phyloP scores from a whole-genome alignment of 2,113 vertebrate species.

The Tor tambroides region DNA sequence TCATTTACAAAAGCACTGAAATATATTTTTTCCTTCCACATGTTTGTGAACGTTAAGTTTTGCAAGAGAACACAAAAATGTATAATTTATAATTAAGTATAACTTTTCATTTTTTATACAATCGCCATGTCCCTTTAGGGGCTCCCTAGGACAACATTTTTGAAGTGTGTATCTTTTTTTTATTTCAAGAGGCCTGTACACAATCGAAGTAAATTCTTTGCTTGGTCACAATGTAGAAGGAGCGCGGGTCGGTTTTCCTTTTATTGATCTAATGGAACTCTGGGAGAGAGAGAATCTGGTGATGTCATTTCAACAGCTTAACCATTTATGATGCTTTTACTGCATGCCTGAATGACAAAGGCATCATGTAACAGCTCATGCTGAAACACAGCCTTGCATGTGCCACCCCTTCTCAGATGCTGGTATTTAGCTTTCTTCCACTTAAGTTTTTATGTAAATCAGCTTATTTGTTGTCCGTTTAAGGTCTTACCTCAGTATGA shows the following conservation, averaged over 20 bases:
- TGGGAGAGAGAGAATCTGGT: constrained; percentile 27
- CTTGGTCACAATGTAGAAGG: neutral
- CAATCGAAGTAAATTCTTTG: neutral
- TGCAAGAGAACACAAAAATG: no score
- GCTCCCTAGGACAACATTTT: neutral
- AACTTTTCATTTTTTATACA: neutral
- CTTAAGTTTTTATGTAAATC: neutral
- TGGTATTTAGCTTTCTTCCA: neutral
- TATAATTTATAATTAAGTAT: no score
- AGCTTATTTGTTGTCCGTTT: neutral
- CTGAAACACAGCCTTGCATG: neutral
- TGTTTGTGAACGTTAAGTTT: no score
- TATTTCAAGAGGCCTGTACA: neutral
- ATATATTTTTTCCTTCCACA: no score
- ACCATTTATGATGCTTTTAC: constrained; percentile 21
- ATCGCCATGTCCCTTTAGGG: neutral
- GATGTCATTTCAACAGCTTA: constrained; percentile 21
- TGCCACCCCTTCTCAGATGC: neutral
- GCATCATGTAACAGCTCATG: constrained; percentile 13
- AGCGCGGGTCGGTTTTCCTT: neutral
- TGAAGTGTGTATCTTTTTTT: neutral
- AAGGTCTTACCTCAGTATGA: constrained; percentile 1
- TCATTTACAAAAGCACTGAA: no score
- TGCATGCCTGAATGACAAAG: constrained; percentile 18
- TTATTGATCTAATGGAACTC: constrained; percentile 35